Base-by-base conservation (phyloP, 2,888 invertebrate species). In the Pelosia muscerda region DNA sequence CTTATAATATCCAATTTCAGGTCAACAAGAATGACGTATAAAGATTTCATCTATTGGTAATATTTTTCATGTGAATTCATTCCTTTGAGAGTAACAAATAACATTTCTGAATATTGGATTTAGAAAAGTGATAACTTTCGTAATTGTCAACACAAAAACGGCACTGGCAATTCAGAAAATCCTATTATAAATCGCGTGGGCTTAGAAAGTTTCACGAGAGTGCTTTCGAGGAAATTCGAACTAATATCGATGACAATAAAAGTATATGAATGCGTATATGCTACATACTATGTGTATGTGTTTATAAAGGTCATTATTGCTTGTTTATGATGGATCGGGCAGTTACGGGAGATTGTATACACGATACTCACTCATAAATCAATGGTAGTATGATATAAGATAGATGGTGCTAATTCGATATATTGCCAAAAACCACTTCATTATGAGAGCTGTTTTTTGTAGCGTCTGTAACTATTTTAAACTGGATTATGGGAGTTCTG, bases 161-260 rank as follows among this genome's bases (percentile, higher is more conserved):
- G 49, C 19, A 42, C n/a, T 13, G 31, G 54, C 66, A 74, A n/a
- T 66, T 60, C 53, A 38, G 57, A 73, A 71, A 63, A 19, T 64
- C 31, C 22, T 64, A 59, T 63, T 60, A 58, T 55, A 68, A 68
- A 71, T 26, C 28, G 23, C 8, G 49, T n/a, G 49, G 49, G 49
- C 9, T 49, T 49, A 49, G 49, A 49, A 49, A 49, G n/a, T 49
- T 49, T 49, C n/a, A n/a, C n/a, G 8, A 49, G 49, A 49, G n/a
- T 49, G 49, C 8, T 49, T 2, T 19, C 19, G n/a, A 49, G 49
- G 49, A 25, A 25, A 25, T 58, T 22, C 58, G 13, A 58, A 31
- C 57, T 49, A 49, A 49, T 49, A 58, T 28, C 22, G 22, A 31
- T 31, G 22, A 58, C 1, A 13, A 11, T 31, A 31, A 11, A 22